A percentile compares a stretch with the other conserved stretches of the same genome.
phyloP scores from a whole-genome alignment of 2,797 vertebrate genomes.

The Balearica regulorum region DNA sequence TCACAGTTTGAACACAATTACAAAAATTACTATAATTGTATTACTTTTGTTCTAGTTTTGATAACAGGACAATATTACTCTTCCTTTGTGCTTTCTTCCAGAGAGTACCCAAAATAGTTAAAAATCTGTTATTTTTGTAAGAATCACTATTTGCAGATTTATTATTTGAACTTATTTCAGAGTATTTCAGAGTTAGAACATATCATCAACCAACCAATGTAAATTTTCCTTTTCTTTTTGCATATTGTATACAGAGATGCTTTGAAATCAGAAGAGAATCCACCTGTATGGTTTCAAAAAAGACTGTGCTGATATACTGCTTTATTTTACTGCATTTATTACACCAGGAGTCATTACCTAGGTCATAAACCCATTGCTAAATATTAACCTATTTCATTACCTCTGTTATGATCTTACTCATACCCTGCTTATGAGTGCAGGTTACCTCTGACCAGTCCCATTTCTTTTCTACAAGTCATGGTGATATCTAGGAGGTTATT shows the following conservation, averaged over 20 bases:
- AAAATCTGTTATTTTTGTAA: background rate
- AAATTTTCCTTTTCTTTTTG: background rate
- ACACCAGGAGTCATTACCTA: background rate
- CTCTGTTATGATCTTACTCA: background rate
- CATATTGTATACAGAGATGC: background rate
- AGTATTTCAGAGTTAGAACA: background rate
- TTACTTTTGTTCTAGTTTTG: background rate
- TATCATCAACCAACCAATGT: background rate
- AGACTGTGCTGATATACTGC: background rate
- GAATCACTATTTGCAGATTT: background rate
- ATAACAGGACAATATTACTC: background rate
- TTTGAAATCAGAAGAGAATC: background rate
- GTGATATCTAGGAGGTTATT: slow-evolving; percentile 5
- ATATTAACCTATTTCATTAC: slow-evolving; percentile 5
- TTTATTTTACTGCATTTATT: background rate
- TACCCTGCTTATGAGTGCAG: background rate
- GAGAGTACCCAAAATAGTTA: background rate
- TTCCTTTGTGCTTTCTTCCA: background rate
- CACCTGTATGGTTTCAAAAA: background rate
- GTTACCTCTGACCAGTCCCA: background rate
- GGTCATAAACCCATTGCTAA: background rate
- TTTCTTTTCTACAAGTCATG: background rate
- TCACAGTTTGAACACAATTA: background rate
- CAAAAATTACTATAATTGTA: background rate
- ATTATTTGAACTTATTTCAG: background rate